Evolutionary conservation across 2,113 vertebrate species (phyloP).

Genomic region (Siniperca knerii): DNA sequence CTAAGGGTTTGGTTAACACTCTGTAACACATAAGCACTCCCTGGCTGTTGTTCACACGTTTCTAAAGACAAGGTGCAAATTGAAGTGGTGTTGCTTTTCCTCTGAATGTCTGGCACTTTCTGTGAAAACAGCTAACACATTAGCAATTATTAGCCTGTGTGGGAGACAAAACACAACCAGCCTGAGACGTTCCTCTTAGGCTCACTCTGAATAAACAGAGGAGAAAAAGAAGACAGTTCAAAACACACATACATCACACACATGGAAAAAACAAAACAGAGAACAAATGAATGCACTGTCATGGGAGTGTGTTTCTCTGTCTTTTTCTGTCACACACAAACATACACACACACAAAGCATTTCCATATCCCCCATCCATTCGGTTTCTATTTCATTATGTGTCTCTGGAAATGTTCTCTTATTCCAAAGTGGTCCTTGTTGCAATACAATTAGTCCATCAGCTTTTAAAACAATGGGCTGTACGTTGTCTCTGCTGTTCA

Average conservation of each 20-base stretch:
- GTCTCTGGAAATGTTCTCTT: constrained; percentile 51
- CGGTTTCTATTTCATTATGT: constrained; percentile 54
- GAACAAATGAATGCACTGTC: constrained; percentile 6
- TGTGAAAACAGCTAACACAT: constrained; percentile 65
- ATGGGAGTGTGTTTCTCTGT: background rate
- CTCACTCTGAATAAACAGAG: background rate
- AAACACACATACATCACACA: constrained; percentile 26
- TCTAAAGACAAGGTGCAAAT: constrained; percentile 76
- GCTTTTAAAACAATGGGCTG: constrained; percentile 58
- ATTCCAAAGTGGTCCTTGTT: constrained; percentile 59
- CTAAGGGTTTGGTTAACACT: constrained; percentile 51
- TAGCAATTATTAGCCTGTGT: constrained; percentile 65
- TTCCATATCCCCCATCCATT: constrained; percentile 10
- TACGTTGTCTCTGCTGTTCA: constrained; percentile 22
- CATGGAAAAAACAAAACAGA: constrained; percentile 1
- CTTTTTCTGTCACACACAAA: background rate
- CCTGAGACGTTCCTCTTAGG: constrained; percentile 9
- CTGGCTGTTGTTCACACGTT: constrained; percentile 57
- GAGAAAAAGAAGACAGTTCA: background rate
- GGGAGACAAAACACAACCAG: constrained; percentile 42
- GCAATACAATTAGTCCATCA: constrained; percentile 65
- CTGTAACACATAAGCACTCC: constrained; percentile 41
- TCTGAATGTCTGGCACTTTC: constrained; percentile 71
- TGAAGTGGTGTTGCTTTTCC: constrained; percentile 54
- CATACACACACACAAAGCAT: constrained; percentile 9